Evolutionary conservation across 92 coral and sea anemone species (phyloP).

Genomic region (Chrysogorgia sp.): DNA sequence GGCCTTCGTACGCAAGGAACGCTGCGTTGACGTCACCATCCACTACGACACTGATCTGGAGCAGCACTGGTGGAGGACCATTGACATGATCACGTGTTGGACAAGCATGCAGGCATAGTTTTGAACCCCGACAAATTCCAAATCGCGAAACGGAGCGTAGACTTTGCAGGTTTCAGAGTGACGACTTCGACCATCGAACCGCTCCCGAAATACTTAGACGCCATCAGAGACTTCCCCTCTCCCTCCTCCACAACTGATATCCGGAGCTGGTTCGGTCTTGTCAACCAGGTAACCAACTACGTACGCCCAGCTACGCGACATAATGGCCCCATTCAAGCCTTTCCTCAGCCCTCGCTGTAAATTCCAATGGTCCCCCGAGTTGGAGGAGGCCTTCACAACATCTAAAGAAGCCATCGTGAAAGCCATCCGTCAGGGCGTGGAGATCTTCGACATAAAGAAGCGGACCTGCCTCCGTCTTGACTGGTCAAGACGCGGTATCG

Average conservation of each 20-base stretch:
- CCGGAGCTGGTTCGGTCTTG: slow-evolving; percentile 56
- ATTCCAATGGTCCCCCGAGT: slow-evolving; percentile 21
- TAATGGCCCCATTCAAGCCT: slow-evolving; percentile 39
- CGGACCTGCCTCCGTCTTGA: slow-evolving; percentile 62
- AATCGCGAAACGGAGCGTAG: slow-evolving; percentile 9
- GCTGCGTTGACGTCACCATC: slow-evolving; percentile 29
- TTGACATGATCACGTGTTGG: slow-evolving; percentile 25
- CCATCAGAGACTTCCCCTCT: slow-evolving; percentile 54
- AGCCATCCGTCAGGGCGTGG: slow-evolving; percentile 55
- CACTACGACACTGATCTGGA: slow-evolving; percentile 30
- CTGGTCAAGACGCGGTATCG: slow-evolving; percentile 50
- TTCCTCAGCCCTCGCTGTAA: no score
- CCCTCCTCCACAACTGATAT: slow-evolving; percentile 53
- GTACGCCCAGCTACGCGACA: slow-evolving; percentile 41
- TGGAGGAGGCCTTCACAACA: slow-evolving; percentile 37
- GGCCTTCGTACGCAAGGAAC: slow-evolving; percentile 28
- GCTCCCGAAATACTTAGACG: slow-evolving; percentile 58
- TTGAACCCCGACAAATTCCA: slow-evolving; percentile 42
- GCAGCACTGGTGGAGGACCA: slow-evolving; percentile 45
- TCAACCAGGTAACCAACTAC: slow-evolving; percentile 32
- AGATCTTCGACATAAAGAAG: slow-evolving; percentile 35
- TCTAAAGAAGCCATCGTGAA: slow-evolving; percentile 50
- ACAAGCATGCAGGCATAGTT: slow-evolving; percentile 31
- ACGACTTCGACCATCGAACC: slow-evolving; percentile 46
- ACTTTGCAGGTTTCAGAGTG: slow-evolving; percentile 59